Conservation (phyloP, 1,140 invertebrate species). For the Drosophila sp. region DNA sequence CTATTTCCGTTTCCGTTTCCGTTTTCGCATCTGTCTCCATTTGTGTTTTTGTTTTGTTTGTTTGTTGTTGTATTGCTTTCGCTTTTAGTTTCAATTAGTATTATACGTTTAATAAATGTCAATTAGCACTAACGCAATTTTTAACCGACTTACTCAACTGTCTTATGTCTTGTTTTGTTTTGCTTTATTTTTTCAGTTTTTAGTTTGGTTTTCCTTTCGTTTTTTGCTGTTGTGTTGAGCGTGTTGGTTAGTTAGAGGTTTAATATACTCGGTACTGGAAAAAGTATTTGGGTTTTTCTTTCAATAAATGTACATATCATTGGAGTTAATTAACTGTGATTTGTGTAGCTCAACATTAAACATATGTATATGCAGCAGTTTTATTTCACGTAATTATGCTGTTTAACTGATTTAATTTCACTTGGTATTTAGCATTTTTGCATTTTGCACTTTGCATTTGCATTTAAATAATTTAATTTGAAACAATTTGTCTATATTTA, state of each 20-base stretch:
- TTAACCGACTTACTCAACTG: slow-evolving; percentile 20
- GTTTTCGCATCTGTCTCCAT: slow-evolving; percentile 8
- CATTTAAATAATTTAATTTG: slow-evolving; percentile 71
- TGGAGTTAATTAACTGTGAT: slow-evolving; percentile 46
- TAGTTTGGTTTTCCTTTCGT: slow-evolving; percentile 24
- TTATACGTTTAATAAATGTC: slow-evolving; percentile 42
- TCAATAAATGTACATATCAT: slow-evolving; percentile 60
- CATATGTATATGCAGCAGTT: slow-evolving; percentile 72
- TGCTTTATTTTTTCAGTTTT: slow-evolving; percentile 11
- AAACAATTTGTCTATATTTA: slow-evolving; percentile 73
- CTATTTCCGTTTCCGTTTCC: slow-evolving; percentile 6
- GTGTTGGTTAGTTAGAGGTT: slow-evolving; percentile 28
- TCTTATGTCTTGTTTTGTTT: slow-evolving; percentile 23
- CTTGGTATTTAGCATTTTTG: slow-evolving; percentile 25
- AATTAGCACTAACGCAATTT: slow-evolving; percentile 25
- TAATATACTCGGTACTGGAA: slow-evolving; percentile 23
- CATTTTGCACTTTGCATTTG: slow-evolving; percentile 54
- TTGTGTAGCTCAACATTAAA: slow-evolving; percentile 73
- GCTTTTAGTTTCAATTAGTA: slow-evolving; percentile 38
- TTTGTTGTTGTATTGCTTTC: slow-evolving; percentile 10
- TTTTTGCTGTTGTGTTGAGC: slow-evolving; percentile 27
- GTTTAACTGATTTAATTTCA: slow-evolving; percentile 53
- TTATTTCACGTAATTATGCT: slow-evolving; percentile 61
- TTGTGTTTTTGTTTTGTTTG: slow-evolving; percentile 2
- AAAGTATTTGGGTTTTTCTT: slow-evolving; percentile 44